Evolutionary conservation across 2,113 vertebrate species (phyloP).

Genomic region (Nibea albiflora): DNA sequence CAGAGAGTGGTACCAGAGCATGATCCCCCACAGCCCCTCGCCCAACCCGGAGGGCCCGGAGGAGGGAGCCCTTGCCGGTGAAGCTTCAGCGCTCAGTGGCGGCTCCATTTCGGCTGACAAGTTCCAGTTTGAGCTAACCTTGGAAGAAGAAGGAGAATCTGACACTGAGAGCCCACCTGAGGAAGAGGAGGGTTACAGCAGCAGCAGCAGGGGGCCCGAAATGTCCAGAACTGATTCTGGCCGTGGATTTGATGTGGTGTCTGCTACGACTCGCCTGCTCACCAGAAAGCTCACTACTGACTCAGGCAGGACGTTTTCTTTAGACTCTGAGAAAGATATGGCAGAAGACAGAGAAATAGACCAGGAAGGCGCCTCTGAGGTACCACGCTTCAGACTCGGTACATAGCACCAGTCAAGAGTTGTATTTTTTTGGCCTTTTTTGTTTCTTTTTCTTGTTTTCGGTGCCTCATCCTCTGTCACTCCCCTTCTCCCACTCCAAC

Average conservation of each 20-base stretch:
- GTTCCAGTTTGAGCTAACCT: slow-evolving; percentile 89
- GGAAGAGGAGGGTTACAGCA: slow-evolving; percentile 79
- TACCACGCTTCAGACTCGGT: slow-evolving; percentile 69
- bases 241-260: slow-evolving; percentile 29
- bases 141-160: slow-evolving; percentile 87
- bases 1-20: slow-evolving; percentile 95
- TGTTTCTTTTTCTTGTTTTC: slow-evolving; percentile 56
- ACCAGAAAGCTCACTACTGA: slow-evolving; percentile 48
- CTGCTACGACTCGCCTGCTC: slow-evolving; percentile 39
- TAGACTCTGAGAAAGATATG: slow-evolving; percentile 71
- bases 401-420: slow-evolving; percentile 74
- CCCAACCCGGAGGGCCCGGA: slow-evolving; percentile 61
- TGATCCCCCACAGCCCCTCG: slow-evolving; percentile 90
- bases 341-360: slow-evolving; percentile 72
- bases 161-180: slow-evolving; percentile 83
- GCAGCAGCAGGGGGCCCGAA: slow-evolving; percentile 22
- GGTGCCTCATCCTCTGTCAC: slow-evolving; percentile 66
- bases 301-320: slow-evolving; percentile 74
- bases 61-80: neutral
- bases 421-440: slow-evolving; percentile 41
- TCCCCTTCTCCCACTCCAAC: slow-evolving; percentile 35
- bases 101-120: slow-evolving; percentile 77
- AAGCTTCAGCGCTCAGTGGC: slow-evolving; percentile 67
- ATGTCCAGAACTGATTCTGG: slow-evolving; percentile 54
- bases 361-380: slow-evolving; percentile 55